Evolutionary conservation across 2,888 invertebrate species (phyloP).

Genomic region (Metopia argyrocephala): DNA sequence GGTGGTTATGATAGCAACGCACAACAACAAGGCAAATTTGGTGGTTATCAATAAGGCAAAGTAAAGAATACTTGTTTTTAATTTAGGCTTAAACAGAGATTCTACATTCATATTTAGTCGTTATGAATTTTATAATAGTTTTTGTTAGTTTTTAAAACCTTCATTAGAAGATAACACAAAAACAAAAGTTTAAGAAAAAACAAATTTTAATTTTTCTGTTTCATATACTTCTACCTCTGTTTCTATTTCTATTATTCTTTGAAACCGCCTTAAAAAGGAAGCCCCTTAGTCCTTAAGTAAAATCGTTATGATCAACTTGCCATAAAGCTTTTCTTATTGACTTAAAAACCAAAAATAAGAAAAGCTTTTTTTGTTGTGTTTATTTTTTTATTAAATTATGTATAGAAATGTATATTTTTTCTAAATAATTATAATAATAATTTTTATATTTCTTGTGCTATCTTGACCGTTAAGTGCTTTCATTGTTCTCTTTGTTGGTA

Average conservation of each 20-base stretch:
- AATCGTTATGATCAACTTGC: slow-evolving; percentile 68
- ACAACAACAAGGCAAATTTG: slow-evolving; percentile 65
- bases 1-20: slow-evolving; percentile 67
- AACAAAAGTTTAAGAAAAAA: not conserved
- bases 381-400: slow-evolving; percentile 43
- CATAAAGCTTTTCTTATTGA: slow-evolving; percentile 69
- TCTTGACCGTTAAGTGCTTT: slow-evolving; percentile 71
- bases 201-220: slow-evolving; percentile 39
- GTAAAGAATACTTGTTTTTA: slow-evolving; percentile 32
- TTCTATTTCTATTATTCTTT: not conserved
- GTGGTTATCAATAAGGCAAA: slow-evolving; percentile 73
- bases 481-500: slow-evolving; percentile 73
- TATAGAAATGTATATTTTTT: too few relatives aligned
- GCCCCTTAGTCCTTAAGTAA: slow-evolving; percentile 56
- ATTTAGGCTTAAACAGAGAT: slow-evolving; percentile 60
- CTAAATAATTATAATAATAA: slow-evolving; percentile 9
- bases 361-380: slow-evolving; percentile 63
- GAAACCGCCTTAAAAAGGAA: not conserved
- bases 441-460: slow-evolving; percentile 61
- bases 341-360: not conserved
- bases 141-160: slow-evolving; percentile 50
- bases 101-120: slow-evolving; percentile 56
- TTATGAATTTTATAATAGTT: slow-evolving; percentile 57
- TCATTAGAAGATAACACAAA: slow-evolving; percentile 38
- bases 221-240: slow-evolving; percentile 55